Base-by-base conservation (phyloP, 30 jellyfish, hydroid and myxozoan species). In the Turritopsis rubra region DNA sequence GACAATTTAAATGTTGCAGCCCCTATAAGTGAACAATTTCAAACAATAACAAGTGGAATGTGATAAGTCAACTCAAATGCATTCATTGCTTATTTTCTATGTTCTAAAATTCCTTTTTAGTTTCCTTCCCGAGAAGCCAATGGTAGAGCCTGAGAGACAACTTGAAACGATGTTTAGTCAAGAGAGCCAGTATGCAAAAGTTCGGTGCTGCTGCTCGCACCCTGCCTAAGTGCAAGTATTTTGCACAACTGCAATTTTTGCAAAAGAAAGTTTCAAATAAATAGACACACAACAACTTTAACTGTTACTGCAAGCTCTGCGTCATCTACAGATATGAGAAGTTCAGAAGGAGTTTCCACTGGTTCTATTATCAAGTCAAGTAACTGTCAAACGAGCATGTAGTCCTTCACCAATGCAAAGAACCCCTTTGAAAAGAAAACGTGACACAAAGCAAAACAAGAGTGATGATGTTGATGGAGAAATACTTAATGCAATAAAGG, bases 191-290 rank as follows among this genome's bases (percentile, higher is more conserved):
- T 27, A 52, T 84, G 85, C 72, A 65, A 71, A 68, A 81, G 85
- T 88, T 93, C 54, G 96, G 92, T 54, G 92, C 96, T 27, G 96
- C 92, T 54, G 93, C 96, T 53, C 21, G 60, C 22, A 41, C 88
- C 31, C 86, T 88, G 92, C 96, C 96, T 23, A 75, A 83, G 76
- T 88, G 96, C 84, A 41, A 82, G 76, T 88, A 88, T 79, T 88
- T 88, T 75, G 84, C 80, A 72, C 88, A 88, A 83, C 66, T 88
- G 91, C 82, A 29, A 83, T 82, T 88, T 53, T 83, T 88, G 80
- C 87, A 76, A 25, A 88, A 88, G 70, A 76, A 79, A 72, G 72
- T 82, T 23, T 74, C 85, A 72, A 86, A 86, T 68, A 52, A 53
- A 65, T 81, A 88, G 28, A 83, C 92, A 18, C 76, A 68, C 21